Evolutionary conservation across 2,113 vertebrate species (phyloP), one percentile per base, ranked within the genome.

Genomic region (Shinisaurus crocodilurus): DNA sequence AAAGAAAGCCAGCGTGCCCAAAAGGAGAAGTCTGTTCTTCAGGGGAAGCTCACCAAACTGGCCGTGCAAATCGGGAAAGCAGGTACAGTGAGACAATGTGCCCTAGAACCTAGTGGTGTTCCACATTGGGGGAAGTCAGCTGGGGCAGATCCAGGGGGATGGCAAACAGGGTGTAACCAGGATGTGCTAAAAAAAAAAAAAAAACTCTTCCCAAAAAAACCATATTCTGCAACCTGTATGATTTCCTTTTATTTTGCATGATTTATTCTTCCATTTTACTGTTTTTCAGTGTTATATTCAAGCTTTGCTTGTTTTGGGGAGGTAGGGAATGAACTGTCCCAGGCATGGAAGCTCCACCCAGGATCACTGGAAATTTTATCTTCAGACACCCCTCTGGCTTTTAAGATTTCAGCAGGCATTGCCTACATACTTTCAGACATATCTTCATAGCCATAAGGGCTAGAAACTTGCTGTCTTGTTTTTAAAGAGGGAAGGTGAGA

Each of bases 61-160:
- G 98, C 98, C 0, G 98, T 99, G 90, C 98, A 99, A 89, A 99
- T 99, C 6, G 98, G 98, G 82, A 99, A 99, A 98, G 98, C 98
- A 97, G 98, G 98, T 98, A 94, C 65, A 23, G 88, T 54, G 13
- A 3, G 74, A 70, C 1, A 16, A 10, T 23, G n/a, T 13, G 18
- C 16, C 34, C 54, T 18, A 43, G 16, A 18, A 32, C 13, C 1
- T 1, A 16, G 32, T 25, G 25, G 3, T n/a, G n/a, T n/a, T n/a
- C n/a, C n/a, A n/a, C n/a, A n/a, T n/a, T n/a, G n/a, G 23, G 6
- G 12, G 45, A 23, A 25, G 20, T 1, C 1, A 65, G 32, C 9
- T 43, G 10, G 76, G 43, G 40, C 82, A 8, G 37, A 67, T 45
- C 37, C 25, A 45, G 27, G 9, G 43, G 67, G 43, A 34, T 67